These are phyloP conservation scores for Intellagama lesueurii DNA, from an alignment of 2,797 vertebrate genomes.

Conservation along the genomic window DNA sequence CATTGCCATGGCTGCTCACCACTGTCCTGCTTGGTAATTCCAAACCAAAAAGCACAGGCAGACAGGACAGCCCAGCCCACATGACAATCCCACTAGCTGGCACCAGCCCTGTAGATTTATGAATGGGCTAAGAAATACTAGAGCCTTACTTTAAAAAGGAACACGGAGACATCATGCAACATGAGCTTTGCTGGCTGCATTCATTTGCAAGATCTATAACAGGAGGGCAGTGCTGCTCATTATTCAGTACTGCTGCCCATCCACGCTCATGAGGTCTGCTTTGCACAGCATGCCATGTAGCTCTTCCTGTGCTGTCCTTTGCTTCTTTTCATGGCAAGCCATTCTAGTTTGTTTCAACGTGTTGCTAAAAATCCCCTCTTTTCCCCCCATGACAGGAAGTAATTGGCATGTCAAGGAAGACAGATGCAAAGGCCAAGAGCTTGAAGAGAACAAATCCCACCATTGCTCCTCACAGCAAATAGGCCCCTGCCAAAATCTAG, in stretches of 20 bases:
- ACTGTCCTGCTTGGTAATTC: not conserved
- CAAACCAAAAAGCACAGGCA: not conserved
- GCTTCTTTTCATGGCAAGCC: not conserved
- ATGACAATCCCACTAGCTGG: not conserved
- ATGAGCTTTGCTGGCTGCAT: not conserved
- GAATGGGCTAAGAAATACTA: not conserved
- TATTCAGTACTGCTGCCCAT: not conserved
- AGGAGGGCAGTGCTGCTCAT: not conserved
- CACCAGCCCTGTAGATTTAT: not conserved
- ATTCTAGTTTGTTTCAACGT: constrained; percentile 13
- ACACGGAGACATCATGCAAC: not conserved
- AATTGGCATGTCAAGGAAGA: constrained; percentile 38
- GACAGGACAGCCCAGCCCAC: not conserved
- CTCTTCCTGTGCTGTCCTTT: not conserved
- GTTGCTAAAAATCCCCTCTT: constrained; percentile 12
- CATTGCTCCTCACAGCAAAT: not conserved
- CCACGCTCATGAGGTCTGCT: not conserved
- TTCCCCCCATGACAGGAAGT: constrained; percentile 6
- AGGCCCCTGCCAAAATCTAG: not conserved
- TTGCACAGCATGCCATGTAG: not conserved
- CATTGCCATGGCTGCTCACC: not conserved
- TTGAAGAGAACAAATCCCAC: not conserved
- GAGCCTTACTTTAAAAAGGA: not conserved
- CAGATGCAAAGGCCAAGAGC: constrained; percentile 6
- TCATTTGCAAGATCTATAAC: not conserved